A percentile compares a stretch with the other conserved stretches of the same genome.
These are phyloP conservation scores for Rhynchonycteris naso DNA, from an alignment of 2,797 vertebrate genomes.

Conservation along the genomic window DNA sequence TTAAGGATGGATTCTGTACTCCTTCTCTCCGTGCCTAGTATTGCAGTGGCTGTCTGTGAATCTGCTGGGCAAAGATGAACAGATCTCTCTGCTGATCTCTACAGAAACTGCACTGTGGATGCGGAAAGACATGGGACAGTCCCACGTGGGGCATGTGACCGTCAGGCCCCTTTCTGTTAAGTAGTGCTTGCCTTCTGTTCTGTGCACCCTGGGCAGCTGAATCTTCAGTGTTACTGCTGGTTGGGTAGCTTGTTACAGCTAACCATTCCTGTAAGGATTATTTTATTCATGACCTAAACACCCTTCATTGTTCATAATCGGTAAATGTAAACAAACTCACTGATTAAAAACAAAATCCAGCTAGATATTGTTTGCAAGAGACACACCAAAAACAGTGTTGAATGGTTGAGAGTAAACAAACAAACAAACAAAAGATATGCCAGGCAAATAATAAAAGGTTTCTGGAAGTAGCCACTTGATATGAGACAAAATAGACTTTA, in stretches of 20 bases:
- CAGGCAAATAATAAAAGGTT: neutral
- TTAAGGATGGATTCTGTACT: neutral
- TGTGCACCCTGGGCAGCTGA: neutral
- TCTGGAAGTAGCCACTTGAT: neutral
- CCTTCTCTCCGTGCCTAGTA: neutral
- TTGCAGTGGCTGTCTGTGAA: neutral
- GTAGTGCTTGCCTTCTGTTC: neutral
- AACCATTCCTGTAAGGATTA: neutral
- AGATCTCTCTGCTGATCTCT: neutral
- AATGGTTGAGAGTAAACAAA: neutral
- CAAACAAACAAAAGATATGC: neutral
- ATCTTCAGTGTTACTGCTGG: neutral
- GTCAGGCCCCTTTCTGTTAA: neutral
- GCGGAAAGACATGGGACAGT: fast-evolving
- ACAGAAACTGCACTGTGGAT: neutral
- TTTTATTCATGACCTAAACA: neutral
- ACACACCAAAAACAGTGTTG: neutral
- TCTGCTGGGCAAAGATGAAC: neutral
- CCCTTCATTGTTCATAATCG: neutral
- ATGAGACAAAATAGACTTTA: slow-evolving; percentile 27
- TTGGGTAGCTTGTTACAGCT: neutral
- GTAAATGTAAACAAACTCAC: neutral
- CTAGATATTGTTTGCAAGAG: neutral
- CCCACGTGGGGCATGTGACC: neutral
- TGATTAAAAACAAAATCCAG: neutral